These are phyloP conservation scores for Actenoides hombroni DNA, from an alignment of 2,113 vertebrate species.

Conservation along the genomic window DNA sequence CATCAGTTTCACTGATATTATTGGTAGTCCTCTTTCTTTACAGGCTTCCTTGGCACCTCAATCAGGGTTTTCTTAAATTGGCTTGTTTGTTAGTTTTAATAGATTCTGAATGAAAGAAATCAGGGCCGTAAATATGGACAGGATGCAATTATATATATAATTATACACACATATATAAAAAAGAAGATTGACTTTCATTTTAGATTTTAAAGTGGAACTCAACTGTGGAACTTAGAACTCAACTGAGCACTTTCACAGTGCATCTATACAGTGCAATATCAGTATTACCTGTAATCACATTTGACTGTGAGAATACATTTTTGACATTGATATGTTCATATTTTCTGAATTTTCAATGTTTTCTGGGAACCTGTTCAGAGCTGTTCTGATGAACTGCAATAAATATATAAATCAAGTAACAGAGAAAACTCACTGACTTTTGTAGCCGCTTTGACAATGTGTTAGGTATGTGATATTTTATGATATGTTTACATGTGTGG, in stretches of 20 bases:
- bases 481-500: background rate
- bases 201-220: background rate
- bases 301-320: background rate
- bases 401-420: background rate
- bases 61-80: background rate
- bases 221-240: background rate
- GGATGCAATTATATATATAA: background rate
- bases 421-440: background rate
- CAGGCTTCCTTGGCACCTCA: background rate
- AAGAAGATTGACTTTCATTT: background rate
- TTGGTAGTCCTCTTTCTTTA: background rate
- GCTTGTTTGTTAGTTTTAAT: background rate
- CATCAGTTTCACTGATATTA: background rate
- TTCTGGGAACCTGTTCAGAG: background rate
- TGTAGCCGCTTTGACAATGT: background rate
- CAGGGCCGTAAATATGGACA: background rate
- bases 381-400: background rate
- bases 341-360: background rate
- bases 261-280: background rate
- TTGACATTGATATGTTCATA: background rate
- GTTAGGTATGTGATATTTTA: background rate
- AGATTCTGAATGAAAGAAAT: background rate
- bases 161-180: background rate
- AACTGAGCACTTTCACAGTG: background rate
- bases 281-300: background rate